Base-by-base conservation (phyloP, 1,140 invertebrate genomes). In the Drosophila santomea region DNA sequence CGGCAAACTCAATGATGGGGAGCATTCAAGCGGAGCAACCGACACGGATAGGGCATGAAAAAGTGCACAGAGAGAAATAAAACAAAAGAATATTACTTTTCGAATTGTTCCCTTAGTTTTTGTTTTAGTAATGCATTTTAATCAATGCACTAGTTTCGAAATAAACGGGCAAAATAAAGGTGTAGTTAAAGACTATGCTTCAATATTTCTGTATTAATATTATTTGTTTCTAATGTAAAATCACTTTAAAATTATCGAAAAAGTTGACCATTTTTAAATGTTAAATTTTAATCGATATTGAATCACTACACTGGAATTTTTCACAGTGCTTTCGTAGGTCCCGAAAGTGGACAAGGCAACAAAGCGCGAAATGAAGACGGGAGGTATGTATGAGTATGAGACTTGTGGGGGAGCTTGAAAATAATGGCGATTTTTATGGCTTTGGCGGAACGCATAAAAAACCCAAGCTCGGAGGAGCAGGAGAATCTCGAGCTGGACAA, bases 361-460 rank as follows among this genome's bases (percentile, higher is more conserved):
- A 66, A 59, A 76, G 64, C 76, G 76, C 75, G 56, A 79, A 79
- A 78, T 72, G 76, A 57, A 57, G 67, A 52, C 25, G 50, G 28
- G 32, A 45, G 57, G 23, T 45, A 20, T 2, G 23, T 45, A 20
- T 2, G 20, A 20, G 20, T 20, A 12, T 17, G 55, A 25, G 57
- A 32, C 25, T 41, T 68, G 62, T 56, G 67, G 51, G 64, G 64
- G 59, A 83, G 60, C 67, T 58, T 57, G 81, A 74, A 67, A 77
- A 81, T 86, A 84, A 84, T 81, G 74, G 75, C 63, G 64, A 64
- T 78, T 81, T 81, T 86, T 86, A 81, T 86, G 82, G 78, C 50
- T 81, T 75, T 86, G 63, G 82, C 56, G 74, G 50, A 85, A 86
- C 83, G 68, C 82, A 85, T 86, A 74, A 81, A 66, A 66, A 74